Evolutionary conservation across 2,888 invertebrate genomes (phyloP), one percentile per base, ranked within the genome.

Genomic region (Drosophila paramelanica): DNA sequence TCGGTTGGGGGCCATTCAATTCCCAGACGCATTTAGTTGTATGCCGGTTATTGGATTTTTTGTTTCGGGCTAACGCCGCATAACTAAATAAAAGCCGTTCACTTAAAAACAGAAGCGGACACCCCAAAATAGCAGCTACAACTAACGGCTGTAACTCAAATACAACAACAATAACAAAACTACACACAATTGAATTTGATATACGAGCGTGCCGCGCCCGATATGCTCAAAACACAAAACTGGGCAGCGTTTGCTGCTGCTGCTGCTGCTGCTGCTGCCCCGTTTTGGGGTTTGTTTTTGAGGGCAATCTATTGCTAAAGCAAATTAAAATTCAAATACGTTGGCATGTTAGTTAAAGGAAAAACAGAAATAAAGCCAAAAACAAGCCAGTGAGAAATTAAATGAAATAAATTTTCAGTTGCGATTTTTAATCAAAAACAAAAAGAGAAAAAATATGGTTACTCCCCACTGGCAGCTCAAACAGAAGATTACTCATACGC

Each of bases 241-340:
- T 50, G 51, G 38, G 47, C 57, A 42, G 33, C 27, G 39, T 46
- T 27, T 14, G 11, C 20, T 49, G 14, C 36, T 17, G 38, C 2
- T 17, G 17, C 17, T 17, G 17, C 17, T 17, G 17, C 17, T 14
- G 11, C 20, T 49, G 14, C 36, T 17, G 38, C 2, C 17, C 50
- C 60, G 70, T 53, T 53, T 70, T 66, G 50, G 20, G 36, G 20
- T 52, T 56, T 73, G 43, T 51, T 58, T 46, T 53, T 17, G 55
- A 23, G 31, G 62, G 57, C 60, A 70, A 70, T 69, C 51, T 67
- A 71, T 71, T 70, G 73, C 65, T 67, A 74, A 76, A 66, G 73
- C 64, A 86, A 83, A 83, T 76, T 81, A 77, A 86, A 83, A 87
- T 84, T 78, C 81, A 79, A 87, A 88, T 73, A 72, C 77, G 68